phyloP scores from a whole-genome alignment of 1,140 invertebrate genomes.

The Tetragonula clypearis region DNA sequence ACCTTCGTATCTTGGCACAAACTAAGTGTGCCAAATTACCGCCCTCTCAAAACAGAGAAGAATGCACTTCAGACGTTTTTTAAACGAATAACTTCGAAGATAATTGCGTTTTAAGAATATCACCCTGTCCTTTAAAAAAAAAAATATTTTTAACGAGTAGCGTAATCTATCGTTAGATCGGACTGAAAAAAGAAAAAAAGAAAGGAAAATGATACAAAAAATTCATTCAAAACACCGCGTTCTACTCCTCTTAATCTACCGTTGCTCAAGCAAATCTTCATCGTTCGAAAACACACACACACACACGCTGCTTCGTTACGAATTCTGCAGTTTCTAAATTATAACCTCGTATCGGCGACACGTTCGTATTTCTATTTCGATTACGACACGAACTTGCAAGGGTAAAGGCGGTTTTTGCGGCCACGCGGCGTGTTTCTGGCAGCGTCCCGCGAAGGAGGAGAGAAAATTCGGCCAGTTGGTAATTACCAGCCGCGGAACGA shows the following conservation, averaged over 20 bases:
- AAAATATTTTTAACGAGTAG: not conserved
- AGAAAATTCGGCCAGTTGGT: slow-evolving; percentile 29
- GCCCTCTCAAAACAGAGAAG: no score
- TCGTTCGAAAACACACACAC: not conserved
- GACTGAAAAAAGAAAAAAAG: no score
- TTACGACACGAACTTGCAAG: not conserved
- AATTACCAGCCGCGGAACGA: slow-evolving; percentile 59
- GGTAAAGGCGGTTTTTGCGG: not conserved
- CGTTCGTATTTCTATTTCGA: no score
- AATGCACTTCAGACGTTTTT: no score
- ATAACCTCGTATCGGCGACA: no score
- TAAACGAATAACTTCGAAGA: no score
- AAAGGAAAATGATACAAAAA: not conserved
- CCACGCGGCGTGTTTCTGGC: not conserved
- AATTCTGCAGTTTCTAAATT: no score
- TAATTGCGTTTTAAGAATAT: no score
- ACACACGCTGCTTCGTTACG: no score
- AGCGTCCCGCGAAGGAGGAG: not conserved
- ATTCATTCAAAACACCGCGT: not conserved
- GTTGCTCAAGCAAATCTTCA: not conserved
- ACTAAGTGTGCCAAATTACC: no score
- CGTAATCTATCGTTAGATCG: not conserved
- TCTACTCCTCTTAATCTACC: not conserved
- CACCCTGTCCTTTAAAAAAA: no score
- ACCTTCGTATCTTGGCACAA: no score